Evolutionary conservation across 2,113 vertebrate genomes (phyloP).

Genomic region (Colinus virginianus): DNA sequence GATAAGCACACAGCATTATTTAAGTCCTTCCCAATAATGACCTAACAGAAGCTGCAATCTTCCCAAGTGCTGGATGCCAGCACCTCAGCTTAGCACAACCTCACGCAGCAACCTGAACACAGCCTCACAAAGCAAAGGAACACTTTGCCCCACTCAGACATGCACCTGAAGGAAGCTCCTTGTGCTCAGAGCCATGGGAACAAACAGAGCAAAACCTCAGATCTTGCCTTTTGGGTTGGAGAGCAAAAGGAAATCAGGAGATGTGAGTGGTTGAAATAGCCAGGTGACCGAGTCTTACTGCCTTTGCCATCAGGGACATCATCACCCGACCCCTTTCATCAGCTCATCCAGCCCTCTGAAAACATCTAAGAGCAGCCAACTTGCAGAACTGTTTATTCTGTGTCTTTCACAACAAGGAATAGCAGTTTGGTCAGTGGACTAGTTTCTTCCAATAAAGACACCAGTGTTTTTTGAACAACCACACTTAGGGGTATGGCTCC

Average conservation of each 20-base stretch:
- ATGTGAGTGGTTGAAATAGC: background rate
- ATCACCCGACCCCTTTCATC: slow-evolving; percentile 4
- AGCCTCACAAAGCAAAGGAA: background rate
- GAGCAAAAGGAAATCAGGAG: slow-evolving; percentile 40
- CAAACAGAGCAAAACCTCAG: slow-evolving; percentile 14
- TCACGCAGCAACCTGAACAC: background rate
- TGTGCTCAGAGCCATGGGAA: background rate
- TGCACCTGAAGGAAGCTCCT: background rate
- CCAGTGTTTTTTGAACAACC: background rate
- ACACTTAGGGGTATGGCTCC: background rate
- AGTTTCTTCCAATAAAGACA: background rate
- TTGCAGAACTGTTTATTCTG: background rate
- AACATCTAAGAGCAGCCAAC: background rate
- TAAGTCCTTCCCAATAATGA: background rate
- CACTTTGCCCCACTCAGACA: background rate
- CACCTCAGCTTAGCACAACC: background rate
- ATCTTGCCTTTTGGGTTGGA: slow-evolving; percentile 7
- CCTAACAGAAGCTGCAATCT: background rate
- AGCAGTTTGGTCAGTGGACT: background rate
- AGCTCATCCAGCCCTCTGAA: background rate
- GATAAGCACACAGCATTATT: background rate
- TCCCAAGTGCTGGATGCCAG: slow-evolving; percentile 6
- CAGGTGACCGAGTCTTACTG: background rate
- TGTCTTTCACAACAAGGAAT: background rate
- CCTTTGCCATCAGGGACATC: background rate